These are phyloP conservation scores for Nothoprocta perdicaria DNA, from an alignment of 2,113 vertebrate genomes.

Conservation along the genomic window DNA sequence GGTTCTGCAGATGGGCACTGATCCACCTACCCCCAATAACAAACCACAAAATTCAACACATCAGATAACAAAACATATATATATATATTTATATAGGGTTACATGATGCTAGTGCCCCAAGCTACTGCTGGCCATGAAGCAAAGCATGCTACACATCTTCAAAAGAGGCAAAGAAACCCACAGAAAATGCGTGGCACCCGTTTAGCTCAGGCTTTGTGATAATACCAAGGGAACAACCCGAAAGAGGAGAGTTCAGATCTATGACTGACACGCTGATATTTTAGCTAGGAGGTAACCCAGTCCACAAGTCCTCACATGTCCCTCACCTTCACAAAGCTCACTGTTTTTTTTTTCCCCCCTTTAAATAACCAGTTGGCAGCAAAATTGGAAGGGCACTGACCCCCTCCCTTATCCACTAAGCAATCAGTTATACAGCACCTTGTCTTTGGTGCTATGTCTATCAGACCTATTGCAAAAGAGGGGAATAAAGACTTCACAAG, in stretches of 20 bases:
- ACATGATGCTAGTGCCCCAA: not conserved
- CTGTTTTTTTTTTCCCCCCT: not conserved
- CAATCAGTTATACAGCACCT: not conserved
- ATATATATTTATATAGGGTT: not conserved
- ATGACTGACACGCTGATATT: fast-evolving
- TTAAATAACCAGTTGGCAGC: not conserved
- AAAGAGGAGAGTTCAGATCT: not conserved
- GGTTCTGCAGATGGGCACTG: not conserved
- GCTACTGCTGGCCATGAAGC: not conserved
- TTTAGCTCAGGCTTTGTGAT: not conserved
- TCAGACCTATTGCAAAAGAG: not conserved
- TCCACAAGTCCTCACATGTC: not conserved
- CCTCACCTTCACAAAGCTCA: not conserved
- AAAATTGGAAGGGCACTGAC: not conserved
- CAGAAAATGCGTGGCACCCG: not conserved
- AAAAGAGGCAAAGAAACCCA: not conserved
- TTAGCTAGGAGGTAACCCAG: not conserved
- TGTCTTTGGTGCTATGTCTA: not conserved
- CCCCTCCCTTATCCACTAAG: not conserved
- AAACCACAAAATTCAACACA: fast-evolving
- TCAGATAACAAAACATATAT: not conserved
- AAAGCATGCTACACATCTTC: not conserved
- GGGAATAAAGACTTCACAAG: not conserved
- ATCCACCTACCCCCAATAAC: not conserved
- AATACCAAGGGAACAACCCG: not conserved